Base-by-base conservation (phyloP, 2,888 invertebrate genomes). In the Eupithecia insigniata region DNA sequence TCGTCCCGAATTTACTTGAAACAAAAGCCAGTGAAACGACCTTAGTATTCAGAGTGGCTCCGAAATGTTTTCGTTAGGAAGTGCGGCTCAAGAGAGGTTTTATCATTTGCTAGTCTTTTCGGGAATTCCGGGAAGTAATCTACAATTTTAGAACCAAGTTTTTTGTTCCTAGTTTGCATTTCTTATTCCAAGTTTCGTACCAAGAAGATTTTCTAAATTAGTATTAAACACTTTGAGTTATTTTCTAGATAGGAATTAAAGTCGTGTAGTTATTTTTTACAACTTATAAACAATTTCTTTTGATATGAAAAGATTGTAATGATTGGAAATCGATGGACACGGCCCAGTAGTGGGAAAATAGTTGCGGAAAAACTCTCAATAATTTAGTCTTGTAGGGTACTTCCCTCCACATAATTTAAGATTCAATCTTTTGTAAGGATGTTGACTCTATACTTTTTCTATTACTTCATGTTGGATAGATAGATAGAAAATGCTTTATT, bases 21-120 rank as follows among this genome's bases (percentile, higher is more conserved):
- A 64, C 34, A 34, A 64, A 64, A 64, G 36, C 64, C 6, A 26
- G 64, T 64, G 64, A 36, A 36, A 64, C 16, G 39, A 22, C 36
- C 36, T 34, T n/a, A 34, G 30, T 64, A 64, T 36, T 64, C 36
- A 34, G 36, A 34, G 36, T 64, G n/a, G 34, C 62, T 36, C 64
- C 5, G 60, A 60, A 34, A 64, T 64, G 64, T 64, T 64, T 64
- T 64, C 61, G 32, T 36, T 36, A 22, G 64, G 34, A 34, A 64
- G 64, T 64, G 64, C n/a, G 64, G 64, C 34, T 64, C 64, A 64
- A 64, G 64, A 36, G 64, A 34, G 64, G 36, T 64, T 64, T 62
- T 64, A 39, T 64, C 64, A 36, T 64, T 36, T 34, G 64, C 22
- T 36, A 22, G 64, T 64, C 64, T 64, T 64, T 64, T 36, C 32